Evolutionary conservation across 2,113 vertebrate genomes (phyloP).

Genomic region (Neopipo cinnamomea): DNA sequence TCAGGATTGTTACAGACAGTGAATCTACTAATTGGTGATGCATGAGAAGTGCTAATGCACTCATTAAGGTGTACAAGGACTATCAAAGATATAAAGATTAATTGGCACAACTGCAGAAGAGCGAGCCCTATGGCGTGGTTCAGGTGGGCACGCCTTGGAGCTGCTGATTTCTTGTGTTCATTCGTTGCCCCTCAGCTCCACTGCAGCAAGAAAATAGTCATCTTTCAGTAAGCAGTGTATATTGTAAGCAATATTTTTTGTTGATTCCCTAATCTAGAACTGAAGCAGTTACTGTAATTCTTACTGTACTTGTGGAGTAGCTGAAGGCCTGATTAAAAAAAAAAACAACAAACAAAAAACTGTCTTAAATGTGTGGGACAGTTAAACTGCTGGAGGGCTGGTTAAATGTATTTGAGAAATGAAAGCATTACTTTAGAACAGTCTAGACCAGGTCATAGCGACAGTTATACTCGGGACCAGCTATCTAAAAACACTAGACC

Average conservation of each 20-base stretch:
- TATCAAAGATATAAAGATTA: background rate
- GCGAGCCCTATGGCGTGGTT: background rate
- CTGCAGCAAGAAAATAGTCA: background rate
- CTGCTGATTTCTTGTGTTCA: background rate
- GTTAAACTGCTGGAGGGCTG: background rate
- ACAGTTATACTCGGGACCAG: background rate
- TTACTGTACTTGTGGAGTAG: background rate
- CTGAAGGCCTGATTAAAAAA: background rate
- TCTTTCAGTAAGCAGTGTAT: background rate
- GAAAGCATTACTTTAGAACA: background rate
- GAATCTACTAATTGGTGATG: background rate
- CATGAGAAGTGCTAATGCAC: background rate
- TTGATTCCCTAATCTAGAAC: background rate
- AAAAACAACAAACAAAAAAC: background rate
- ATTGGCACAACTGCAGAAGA: background rate
- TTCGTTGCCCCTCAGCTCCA: background rate
- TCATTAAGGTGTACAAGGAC: background rate
- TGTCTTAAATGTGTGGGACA: background rate
- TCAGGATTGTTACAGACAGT: background rate
- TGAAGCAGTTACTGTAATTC: background rate
- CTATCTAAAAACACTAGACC: background rate
- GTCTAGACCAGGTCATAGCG: background rate
- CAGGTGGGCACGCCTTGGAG: background rate
- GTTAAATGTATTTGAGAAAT: conserved; percentile 14
- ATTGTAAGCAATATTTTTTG: background rate